Evolutionary conservation across 2,888 invertebrate genomes (phyloP).

Genomic region (Leptinotarsa juncta): DNA sequence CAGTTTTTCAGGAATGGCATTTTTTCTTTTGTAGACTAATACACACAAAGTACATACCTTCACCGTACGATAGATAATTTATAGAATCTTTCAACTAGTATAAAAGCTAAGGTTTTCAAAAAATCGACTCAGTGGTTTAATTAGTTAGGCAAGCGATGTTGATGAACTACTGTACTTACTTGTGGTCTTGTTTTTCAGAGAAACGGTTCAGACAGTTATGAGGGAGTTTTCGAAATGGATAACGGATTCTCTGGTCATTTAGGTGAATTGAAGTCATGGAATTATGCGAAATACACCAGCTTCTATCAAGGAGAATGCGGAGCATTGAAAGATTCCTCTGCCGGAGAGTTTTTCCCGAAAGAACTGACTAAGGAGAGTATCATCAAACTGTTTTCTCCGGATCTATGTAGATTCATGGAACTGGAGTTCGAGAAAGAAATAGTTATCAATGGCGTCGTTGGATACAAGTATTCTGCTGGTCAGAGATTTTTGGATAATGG

Average conservation of each 20-base stretch:
- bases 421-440: conserved; percentile 74
- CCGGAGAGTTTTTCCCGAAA: conserved; percentile 81
- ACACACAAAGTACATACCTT: no score
- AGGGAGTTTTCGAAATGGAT: conserved; percentile 82
- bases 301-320: conserved; percentile 71
- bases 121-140: no score
- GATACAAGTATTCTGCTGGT: conserved; percentile 76
- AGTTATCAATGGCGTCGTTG: conserved; percentile 70
- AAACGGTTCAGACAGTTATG: conserved; percentile 79
- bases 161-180: no score
- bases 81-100: no score
- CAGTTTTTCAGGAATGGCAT: no score
- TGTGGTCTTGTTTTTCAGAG: conserved; percentile 68
- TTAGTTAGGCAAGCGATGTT: no score
- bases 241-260: conserved; percentile 77
- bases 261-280: conserved; percentile 80
- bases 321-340: conserved; percentile 74
- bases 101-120: no score
- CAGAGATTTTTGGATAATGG: conserved; percentile 77
- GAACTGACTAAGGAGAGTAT: conserved; percentile 71
- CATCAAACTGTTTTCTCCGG: conserved; percentile 73
- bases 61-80: no score
- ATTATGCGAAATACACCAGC: conserved; percentile 71
- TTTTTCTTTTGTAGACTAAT: no score
- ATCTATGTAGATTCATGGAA: conserved; percentile 78